Evolutionary conservation across 2,888 invertebrate genomes (phyloP).

Genomic region (Ophonus ardosiacus): DNA sequence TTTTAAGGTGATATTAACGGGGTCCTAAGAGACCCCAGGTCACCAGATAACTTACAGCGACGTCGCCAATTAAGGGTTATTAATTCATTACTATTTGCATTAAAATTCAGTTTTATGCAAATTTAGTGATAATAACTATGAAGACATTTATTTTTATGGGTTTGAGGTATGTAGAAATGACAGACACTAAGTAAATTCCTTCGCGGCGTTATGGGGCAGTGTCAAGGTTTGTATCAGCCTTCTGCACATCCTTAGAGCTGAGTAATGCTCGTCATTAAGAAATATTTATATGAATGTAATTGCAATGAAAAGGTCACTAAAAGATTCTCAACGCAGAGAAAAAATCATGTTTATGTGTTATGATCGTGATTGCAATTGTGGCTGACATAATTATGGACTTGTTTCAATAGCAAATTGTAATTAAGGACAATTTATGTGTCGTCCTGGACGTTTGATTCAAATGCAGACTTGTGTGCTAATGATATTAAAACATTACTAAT

Average conservation of each 20-base stretch:
- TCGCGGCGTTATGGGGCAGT: constrained; percentile 12
- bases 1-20: too few relatives aligned
- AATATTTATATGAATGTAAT: constrained; percentile 52
- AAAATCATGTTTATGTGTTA: constrained; percentile 57
- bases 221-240: not conserved
- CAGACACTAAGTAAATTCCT: not conserved
- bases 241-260: constrained; percentile 29
- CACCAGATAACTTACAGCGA: too few relatives aligned
- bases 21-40: too few relatives aligned
- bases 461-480: constrained; percentile 49
- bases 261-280: constrained; percentile 48
- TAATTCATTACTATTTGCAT: not conserved
- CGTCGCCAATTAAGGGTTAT: not conserved
- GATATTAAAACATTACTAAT: constrained; percentile 55
- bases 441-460: constrained; percentile 49
- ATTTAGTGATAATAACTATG: constrained; percentile 10
- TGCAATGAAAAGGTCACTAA: constrained; percentile 48
- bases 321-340: constrained; percentile 48
- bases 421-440: constrained; percentile 58
- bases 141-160: constrained; percentile 11
- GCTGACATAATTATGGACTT: constrained; percentile 60
- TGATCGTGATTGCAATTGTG: constrained; percentile 53
- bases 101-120: not conserved
- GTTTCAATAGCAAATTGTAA: constrained; percentile 60
- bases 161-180: not conserved